Evolutionary conservation across 2,113 vertebrate species (phyloP), one percentile per base, ranked within the genome.

Genomic region (Psittacus erithacus): DNA sequence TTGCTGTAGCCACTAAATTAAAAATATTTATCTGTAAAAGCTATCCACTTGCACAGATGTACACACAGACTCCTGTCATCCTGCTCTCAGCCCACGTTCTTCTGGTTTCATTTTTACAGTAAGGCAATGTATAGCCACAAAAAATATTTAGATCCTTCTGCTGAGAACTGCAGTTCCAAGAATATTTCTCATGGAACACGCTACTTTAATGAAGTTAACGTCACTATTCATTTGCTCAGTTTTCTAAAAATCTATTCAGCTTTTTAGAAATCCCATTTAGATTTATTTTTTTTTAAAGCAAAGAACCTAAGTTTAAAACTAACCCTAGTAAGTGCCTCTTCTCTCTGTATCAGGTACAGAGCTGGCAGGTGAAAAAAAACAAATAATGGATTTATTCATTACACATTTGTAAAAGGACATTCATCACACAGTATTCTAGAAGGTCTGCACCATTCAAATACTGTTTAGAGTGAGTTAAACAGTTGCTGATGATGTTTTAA

Each of bases 361-460:
- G 70, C 35, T 53, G 70, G 63, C 41, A 90, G 82, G 76, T 70
- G 75, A 79, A 92, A 94, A 59, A 31, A 92, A 89, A 52, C 84
- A 95, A 92, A 57, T 71, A 76, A 84, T 80, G 63, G 75, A 88
- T 91, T 93, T 83, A 88, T 39, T 80, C 67, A 59, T 27, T 77
- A 63, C 41, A 63, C n/a, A 28, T 92, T 73, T 92, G 63, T 43
- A 86, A 86, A 87, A 90, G 82, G 75, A 93, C 68, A 77, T 60
- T 77, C 78, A 68, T 43, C 76, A 68, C 80, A 53, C 49, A 31
- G 28, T 50, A 89, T 62, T 65, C 31, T 67, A 89, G 62, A 53
- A 90, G 90, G 47, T 3, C 41, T 80, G 59, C 31, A 76, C 49
- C 55, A 52, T 80, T 79, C 70, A 53, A 65, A 87, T 19, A 52